A percentile compares a stretch with the other conserved stretches of the same genome.
Evolutionary conservation across 2,888 invertebrate genomes (phyloP).

Genomic region (Cremastinae sp.): DNA sequence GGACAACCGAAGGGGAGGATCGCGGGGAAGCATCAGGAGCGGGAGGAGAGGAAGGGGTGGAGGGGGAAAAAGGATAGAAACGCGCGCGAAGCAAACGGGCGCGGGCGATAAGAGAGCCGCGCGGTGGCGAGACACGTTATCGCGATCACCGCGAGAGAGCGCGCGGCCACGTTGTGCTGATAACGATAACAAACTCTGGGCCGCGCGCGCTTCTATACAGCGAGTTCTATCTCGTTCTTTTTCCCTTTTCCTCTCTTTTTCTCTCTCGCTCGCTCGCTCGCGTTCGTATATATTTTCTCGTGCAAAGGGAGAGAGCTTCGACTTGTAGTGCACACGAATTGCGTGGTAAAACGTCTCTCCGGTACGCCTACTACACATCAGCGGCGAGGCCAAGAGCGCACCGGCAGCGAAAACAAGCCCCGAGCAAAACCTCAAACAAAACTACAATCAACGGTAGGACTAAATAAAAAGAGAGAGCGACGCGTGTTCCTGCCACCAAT

Average conservation of each 20-base stretch:
- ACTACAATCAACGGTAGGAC: slow-evolving; percentile 19
- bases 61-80: slow-evolving; percentile 66
- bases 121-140: slow-evolving; percentile 73
- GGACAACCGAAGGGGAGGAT: slow-evolving; percentile 42
- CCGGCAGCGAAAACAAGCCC: slow-evolving; percentile 52
- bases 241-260: slow-evolving; percentile 41
- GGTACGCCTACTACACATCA: slow-evolving; percentile 58
- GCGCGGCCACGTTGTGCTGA: slow-evolving; percentile 75
- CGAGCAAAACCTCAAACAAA: slow-evolving; percentile 48
- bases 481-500: slow-evolving; percentile 33
- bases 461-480: slow-evolving; percentile 24
- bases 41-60: slow-evolving; percentile 47
- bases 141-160: slow-evolving; percentile 73
- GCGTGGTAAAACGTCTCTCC: slow-evolving; percentile 50
- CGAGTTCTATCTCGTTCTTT: slow-evolving; percentile 53
- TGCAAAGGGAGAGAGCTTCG: slow-evolving; percentile 37
- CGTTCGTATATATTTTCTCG: slow-evolving; percentile 37
- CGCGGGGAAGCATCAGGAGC: slow-evolving; percentile 15
- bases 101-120: slow-evolving; percentile 70
- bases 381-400: slow-evolving; percentile 40
- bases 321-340: slow-evolving; percentile 56
- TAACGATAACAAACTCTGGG: slow-evolving; percentile 75
- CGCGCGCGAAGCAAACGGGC: slow-evolving; percentile 72
- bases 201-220: slow-evolving; percentile 57
- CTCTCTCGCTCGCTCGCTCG: slow-evolving; percentile 20